Evolutionary conservation across 2,113 vertebrate species (phyloP), one percentile per base, ranked within the genome.

Genomic region (Alosa alosa): DNA sequence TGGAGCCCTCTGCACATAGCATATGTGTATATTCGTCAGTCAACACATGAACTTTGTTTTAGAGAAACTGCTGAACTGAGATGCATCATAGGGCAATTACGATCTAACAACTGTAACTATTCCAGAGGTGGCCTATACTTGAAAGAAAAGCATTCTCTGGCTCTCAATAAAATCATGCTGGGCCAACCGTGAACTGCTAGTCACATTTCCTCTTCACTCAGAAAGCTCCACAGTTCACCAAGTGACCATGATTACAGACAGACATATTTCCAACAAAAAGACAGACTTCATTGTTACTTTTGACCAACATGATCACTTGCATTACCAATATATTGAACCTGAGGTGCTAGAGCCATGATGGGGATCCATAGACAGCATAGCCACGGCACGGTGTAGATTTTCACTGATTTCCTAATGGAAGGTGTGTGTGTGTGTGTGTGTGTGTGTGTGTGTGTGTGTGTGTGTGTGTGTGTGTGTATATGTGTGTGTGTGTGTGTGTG

Each of bases 1-100:
- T 36, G 64, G 25, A 3, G 8, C 36, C 10, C 31, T 36, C 22
- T 68, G 60, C 25, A n/a, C 39, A 45, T 46, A 75, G 64, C n/a
- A 78, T 41, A 17, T 57, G 46, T 72, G 50, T 81, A 60, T 57
- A 45, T 55, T 78, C 82, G 31, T 55, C 50, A 82, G 22, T 82
- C n/a, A 72, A 72, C 10, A 36, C n/a, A 72, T 72, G 25, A 72
- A 36, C 0, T 31, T 36, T 31, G 64, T 11, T 36, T 72, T 8
- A 72, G 10, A 72, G 64, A 72, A 8, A 36, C 64, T 6, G 17
- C 52, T 55, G 52, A 31, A 72, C 2, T 31, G 64, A 72, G 64
- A 72, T 72, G 64, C 17, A 15, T 55, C 52, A 4, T 13, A 55
- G 52, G 52, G 13, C 3, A 55, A 17, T 55, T 55, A 55, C 15